A percentile compares a stretch with the other conserved stretches of the same genome.
phyloP scores from a whole-genome alignment of 2,113 vertebrate species.

The Thunnus maccoyii region DNA sequence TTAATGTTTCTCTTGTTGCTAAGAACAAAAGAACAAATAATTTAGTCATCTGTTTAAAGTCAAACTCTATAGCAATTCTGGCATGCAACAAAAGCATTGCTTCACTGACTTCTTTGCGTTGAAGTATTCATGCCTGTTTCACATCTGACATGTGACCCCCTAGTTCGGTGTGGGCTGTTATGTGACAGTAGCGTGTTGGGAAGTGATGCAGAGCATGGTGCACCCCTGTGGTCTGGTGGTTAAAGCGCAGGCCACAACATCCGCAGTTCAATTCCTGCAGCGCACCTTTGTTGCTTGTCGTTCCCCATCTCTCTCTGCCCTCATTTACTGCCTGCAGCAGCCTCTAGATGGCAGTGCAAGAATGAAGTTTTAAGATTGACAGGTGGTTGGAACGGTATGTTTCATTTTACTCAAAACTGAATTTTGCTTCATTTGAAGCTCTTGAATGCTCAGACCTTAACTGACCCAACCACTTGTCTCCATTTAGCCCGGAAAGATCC shows the following conservation, averaged over 20 bases:
- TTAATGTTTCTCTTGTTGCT: too few species aligned
- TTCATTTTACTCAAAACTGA: background rate
- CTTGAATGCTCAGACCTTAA: background rate
- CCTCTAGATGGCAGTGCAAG: background rate
- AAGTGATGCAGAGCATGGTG: constrained; percentile 4
- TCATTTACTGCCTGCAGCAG: background rate
- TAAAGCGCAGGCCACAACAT: too few species aligned
- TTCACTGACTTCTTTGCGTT: too few species aligned
- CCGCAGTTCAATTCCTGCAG: too few species aligned
- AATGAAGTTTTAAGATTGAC: background rate
- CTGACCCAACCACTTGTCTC: constrained; percentile 1
- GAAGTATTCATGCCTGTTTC: too few species aligned
- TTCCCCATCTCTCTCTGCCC: too few species aligned
- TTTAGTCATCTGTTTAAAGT: too few species aligned
- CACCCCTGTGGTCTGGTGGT: too few species aligned
- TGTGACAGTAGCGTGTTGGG: background rate
- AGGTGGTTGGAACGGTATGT: background rate
- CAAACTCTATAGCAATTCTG: too few species aligned
- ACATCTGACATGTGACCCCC: background rate
- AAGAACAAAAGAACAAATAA: too few species aligned
- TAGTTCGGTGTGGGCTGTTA: background rate
- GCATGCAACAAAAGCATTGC: too few species aligned
- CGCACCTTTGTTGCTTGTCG: too few species aligned
- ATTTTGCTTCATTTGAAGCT: background rate
- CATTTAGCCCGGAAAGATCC: constrained; percentile 14